These are phyloP conservation scores for Pseudopipra pipra DNA, from an alignment of 2,113 vertebrate genomes.

Conservation along the genomic window DNA sequence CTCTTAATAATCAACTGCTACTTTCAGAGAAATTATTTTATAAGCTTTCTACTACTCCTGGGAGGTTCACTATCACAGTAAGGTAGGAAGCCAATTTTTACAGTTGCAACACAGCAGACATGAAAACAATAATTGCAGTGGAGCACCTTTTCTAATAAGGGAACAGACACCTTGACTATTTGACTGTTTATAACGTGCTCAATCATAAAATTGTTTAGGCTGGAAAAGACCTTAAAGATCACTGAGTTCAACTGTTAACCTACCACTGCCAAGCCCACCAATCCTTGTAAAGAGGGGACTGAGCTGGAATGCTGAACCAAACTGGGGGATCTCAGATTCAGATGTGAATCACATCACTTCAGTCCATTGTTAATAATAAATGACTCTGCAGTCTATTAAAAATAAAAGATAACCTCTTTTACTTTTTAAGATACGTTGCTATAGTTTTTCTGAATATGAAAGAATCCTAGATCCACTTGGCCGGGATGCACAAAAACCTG, in stretches of 20 bases:
- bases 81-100: neutral
- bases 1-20: neutral
- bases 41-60: neutral
- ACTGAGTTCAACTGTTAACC: neutral
- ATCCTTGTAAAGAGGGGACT: neutral
- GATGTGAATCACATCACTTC: neutral
- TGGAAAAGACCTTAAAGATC: neutral
- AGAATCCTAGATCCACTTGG: neutral
- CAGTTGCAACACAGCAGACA: neutral
- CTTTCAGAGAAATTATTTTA: conserved; percentile 18
- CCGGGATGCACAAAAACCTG: neutral
- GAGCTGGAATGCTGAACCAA: neutral
- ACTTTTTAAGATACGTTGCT: neutral
- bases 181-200: neutral
- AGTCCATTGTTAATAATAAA: neutral
- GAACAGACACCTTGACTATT: neutral
- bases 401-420: neutral
- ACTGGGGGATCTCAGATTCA: neutral
- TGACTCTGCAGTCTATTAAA: neutral
- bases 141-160: neutral
- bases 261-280: neutral
- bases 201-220: neutral
- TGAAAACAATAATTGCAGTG: neutral
- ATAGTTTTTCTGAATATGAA: neutral
- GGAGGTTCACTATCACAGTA: neutral